Base-by-base conservation (phyloP, 2,797 vertebrate genomes). In the Schizopygopsis malacanthus region DNA sequence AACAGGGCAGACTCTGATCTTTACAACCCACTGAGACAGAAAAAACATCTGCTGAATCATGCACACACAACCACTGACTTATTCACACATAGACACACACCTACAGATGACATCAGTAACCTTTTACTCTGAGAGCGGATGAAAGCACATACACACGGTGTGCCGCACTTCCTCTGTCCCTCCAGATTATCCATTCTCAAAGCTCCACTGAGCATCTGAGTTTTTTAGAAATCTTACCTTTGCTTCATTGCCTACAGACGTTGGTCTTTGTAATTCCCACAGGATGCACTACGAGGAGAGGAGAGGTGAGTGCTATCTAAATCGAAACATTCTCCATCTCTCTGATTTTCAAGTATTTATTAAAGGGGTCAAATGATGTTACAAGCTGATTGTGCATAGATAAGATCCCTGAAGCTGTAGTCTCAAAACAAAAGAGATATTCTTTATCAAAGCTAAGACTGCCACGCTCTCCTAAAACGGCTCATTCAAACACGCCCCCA, bases 31-130 rank as follows among this genome's bases (percentile, higher is more conserved):
- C 72, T 83, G 83, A 69, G 65, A 84, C 47, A 56, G 50, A 79
- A 70, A 43, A 79, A 45, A 70, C 75, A 85, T 70, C 37, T 78
- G 33, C 43, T 56, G 61, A 65, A 67, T 65, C 75, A 77, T 63
- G 71, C 72, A 70, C 73, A 45, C 81, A 79, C 73, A 77, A 33
- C 12, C 28, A 41, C 67, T 41, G 18, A 70, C 67, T 41, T 70
- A 11, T 65, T 65, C 79, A 65, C 76, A 28, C 63, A 70, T 41
- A 71, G 47, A 71, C 65, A 61, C 47, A 83, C 61, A 82, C 85
- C 73, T 70, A 33, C 67, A 81, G 59, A 87, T 84, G 83, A 84
- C 83, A 84, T 69, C 73, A 41, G 73, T 84, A 83, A 73, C 76
- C 45, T 84, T 25, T 87, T 54, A 69, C 56, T 80, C 69, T 28